Evolutionary conservation across 2,797 vertebrate species (phyloP), one percentile per base, ranked within the genome.

Genomic region (Hephaestus fuliginosus): DNA sequence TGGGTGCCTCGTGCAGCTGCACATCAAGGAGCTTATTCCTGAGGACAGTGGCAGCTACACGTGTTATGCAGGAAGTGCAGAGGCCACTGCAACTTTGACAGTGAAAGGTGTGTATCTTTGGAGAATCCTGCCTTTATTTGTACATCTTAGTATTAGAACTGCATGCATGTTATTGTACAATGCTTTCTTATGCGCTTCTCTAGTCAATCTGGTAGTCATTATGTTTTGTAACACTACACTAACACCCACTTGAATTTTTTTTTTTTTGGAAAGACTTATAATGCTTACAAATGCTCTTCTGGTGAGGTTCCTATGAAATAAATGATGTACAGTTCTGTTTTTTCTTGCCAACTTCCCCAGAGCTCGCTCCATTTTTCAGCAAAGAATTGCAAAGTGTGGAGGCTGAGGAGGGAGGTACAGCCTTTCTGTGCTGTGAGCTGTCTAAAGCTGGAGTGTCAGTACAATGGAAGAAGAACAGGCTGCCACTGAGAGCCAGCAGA

Each of bases 21-120:
- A 95, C 30, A 95, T 99, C 44, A 95, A 68, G 2, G 94, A 94
- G 6, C 94, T 97, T 63, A 95, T 87, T 14, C 72, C 84, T 0
- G 96, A 96, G 43, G 97, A 98, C 84, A 93, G 96, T 70, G 96
- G 95, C 1, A 93, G 92, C 18, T 98, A 98, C 76, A 82, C 85
- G 4, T 98, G 97, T 69, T 81, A 89, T 68, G 87, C 91, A 11
- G 93, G 87, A 71, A 62, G 57, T 43, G 85, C 72, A 28, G 90
- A 92, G 51, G 94, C 90, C 1, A 75, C 80, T 22, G 83, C 91
- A n/a, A 72, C 56, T 70, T 7, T 94, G 30, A 49, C 82, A 60
- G 90, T 94, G 10, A 83, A 87, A 82, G 92, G 92, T 90, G n/a
- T 78, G 64, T 72, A 2, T 8, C 1, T 48, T 43, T 46, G 62